Evolutionary conservation across 2,797 vertebrate genomes (phyloP).

Genomic region (Bufotes viridis): DNA sequence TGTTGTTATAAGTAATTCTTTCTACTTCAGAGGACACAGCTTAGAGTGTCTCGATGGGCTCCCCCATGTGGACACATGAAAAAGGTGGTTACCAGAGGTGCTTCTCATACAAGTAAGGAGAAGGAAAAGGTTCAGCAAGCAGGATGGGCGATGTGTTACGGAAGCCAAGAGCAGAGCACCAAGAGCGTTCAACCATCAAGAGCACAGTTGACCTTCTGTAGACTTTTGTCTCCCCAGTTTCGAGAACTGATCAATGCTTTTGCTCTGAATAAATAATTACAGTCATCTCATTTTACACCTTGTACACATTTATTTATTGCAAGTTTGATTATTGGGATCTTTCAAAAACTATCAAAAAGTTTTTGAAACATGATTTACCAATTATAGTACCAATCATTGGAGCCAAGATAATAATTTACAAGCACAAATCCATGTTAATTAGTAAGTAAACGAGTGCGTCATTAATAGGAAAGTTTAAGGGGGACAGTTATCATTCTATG

Average conservation of each 20-base stretch:
- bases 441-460: neutral
- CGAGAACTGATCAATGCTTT: neutral
- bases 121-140: too few species aligned
- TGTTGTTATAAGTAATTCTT: too few species aligned
- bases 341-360: neutral
- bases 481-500: too few species aligned
- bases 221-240: conserved; percentile 1
- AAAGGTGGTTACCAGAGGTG: too few species aligned
- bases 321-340: neutral
- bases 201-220: neutral
- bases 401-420: neutral
- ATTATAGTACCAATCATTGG: neutral
- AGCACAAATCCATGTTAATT: neutral
- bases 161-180: too few species aligned
- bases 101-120: too few species aligned
- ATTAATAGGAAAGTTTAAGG: neutral
- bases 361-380: neutral
- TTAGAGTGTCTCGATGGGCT: too few species aligned
- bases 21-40: too few species aligned
- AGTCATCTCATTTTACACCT: neutral
- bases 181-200: too few species aligned
- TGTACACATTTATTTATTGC: neutral
- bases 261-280: neutral
- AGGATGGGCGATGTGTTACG: too few species aligned
- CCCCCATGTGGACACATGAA: too few species aligned